Evolutionary conservation across 2,797 vertebrate species (phyloP).

Genomic region (Melanotaenia maccullochi): DNA sequence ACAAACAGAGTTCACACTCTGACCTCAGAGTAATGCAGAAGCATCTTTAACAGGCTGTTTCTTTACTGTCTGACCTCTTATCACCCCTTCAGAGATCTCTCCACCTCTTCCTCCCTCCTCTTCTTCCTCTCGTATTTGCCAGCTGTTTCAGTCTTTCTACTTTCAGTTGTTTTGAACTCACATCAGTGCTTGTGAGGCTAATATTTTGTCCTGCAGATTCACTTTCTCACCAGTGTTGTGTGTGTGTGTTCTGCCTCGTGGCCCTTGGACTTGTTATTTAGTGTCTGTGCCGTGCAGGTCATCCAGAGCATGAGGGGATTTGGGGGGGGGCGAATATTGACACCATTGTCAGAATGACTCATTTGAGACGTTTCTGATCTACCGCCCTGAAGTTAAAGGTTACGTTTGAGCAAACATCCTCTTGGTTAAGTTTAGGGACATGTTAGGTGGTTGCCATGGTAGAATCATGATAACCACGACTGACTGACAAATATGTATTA

Average conservation of each 20-base stretch:
- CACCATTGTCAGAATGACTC: constrained; percentile 1
- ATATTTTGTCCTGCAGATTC: constrained; percentile 52
- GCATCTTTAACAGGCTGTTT: constrained; percentile 27
- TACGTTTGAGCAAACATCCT: constrained; percentile 4
- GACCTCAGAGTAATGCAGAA: constrained; percentile 16
- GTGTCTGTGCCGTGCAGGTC: constrained; percentile 69
- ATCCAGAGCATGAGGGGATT: constrained; percentile 54
- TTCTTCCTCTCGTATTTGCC: constrained; percentile 1
- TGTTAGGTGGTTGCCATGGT: constrained; percentile 1
- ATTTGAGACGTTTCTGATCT: constrained; percentile 9
- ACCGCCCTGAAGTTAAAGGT: not conserved
- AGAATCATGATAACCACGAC: not conserved
- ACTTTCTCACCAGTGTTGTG: constrained; percentile 24
- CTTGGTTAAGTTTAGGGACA: not conserved
- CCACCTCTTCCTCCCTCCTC: constrained; percentile 11
- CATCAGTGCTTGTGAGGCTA: not conserved
- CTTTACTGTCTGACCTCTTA: constrained; percentile 37
- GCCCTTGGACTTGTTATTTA: constrained; percentile 70
- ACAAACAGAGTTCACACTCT: constrained; percentile 1
- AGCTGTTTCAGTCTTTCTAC: constrained; percentile 16
- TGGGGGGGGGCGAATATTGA: constrained; percentile 9
- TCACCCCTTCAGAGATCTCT: constrained; percentile 38
- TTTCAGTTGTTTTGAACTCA: constrained; percentile 30
- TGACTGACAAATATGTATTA: constrained; percentile 4
- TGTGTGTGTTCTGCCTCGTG: constrained; percentile 47